Percentiles rank a stretch among this genome's conserved stretches.
Evolutionary conservation across 2,113 vertebrate genomes (phyloP).

Genomic region (Cnemophilus loriae): DNA sequence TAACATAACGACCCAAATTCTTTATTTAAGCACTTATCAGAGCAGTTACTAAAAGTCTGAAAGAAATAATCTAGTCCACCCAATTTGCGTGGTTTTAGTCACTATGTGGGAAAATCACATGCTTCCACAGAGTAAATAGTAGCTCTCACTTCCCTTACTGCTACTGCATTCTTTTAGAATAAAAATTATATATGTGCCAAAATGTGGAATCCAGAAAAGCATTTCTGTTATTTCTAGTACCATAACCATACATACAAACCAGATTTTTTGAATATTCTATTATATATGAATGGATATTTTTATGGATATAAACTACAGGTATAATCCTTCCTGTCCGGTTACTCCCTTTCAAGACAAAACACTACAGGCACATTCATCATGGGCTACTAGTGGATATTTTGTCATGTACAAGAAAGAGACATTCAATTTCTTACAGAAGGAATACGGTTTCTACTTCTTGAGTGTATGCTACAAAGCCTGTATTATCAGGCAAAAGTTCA

Average conservation of each 20-base stretch:
- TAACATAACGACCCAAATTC: neutral
- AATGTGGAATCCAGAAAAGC: neutral
- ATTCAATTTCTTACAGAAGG: neutral
- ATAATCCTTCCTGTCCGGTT: neutral
- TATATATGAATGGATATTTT: neutral
- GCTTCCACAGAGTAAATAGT: neutral
- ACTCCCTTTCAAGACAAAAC: neutral
- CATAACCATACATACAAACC: neutral
- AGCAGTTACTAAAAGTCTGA: neutral
- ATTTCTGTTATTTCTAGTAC: neutral
- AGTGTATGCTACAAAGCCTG: neutral
- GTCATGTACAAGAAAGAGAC: neutral
- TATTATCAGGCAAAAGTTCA: neutral
- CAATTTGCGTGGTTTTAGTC: neutral
- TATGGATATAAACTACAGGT: no score
- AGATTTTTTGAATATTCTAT: neutral
- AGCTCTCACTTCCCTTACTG: neutral
- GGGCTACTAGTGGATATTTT: neutral
- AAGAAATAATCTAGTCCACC: neutral
- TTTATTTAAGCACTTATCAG: neutral
- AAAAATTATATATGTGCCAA: neutral
- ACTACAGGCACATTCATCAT: neutral
- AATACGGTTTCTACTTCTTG: neutral
- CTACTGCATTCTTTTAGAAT: neutral
- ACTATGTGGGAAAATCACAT: neutral